Conservation (phyloP, 2,113 vertebrate genomes). For the Hipposideros armiger region DNA sequence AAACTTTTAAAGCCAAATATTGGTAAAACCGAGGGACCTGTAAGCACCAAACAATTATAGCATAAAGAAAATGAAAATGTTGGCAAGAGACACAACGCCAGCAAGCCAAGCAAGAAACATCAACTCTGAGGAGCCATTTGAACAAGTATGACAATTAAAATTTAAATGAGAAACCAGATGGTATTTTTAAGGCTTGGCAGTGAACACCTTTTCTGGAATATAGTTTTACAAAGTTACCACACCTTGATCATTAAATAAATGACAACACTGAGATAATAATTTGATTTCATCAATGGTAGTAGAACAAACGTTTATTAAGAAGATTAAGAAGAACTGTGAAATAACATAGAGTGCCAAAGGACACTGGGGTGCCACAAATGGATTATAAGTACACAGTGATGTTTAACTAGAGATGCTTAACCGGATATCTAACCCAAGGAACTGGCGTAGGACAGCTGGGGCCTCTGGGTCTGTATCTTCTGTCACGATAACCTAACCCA, state of each 20-base stretch:
- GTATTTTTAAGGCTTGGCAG: conserved; percentile 48
- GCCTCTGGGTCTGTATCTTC: neutral
- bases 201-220: conserved; percentile 9
- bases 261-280: conserved; percentile 42
- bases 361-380: neutral
- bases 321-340: neutral
- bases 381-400: neutral
- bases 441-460: neutral
- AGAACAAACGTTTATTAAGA: neutral
- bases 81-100: conserved; percentile 2
- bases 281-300: neutral
- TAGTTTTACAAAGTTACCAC: conserved; percentile 51
- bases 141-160: conserved; percentile 64
- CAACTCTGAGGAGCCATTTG: conserved; percentile 30
- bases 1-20: conserved; percentile 62
- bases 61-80: conserved; percentile 69
- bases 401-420: neutral
- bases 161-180: conserved; percentile 48
- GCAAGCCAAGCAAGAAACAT: conserved; percentile 72
- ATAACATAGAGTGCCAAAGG: neutral
- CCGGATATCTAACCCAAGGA: neutral
- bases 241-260: conserved; percentile 51
- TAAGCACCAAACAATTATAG: conserved; percentile 50
- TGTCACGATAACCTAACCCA: neutral
- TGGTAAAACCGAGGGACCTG: conserved; percentile 65